phyloP scores from a whole-genome alignment of 2,113 vertebrate species.

The Etheostoma cragini region DNA sequence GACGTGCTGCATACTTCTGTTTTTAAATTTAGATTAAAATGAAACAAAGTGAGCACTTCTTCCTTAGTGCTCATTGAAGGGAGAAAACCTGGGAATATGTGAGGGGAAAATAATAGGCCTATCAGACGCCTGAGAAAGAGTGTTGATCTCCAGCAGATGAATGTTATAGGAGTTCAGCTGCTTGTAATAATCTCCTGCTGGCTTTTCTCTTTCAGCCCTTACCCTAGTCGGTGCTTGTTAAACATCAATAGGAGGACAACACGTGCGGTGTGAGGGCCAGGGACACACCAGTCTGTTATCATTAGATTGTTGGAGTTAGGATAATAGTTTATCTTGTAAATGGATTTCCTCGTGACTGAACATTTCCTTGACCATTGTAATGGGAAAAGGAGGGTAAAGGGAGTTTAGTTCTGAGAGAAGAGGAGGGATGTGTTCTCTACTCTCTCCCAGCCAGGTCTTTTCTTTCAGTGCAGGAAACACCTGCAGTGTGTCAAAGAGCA shows the following conservation, averaged over 20 bases:
- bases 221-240: slow-evolving; percentile 28
- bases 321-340: slow-evolving; percentile 24
- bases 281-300: slow-evolving; percentile 24
- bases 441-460: slow-evolving; percentile 20
- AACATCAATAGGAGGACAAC: slow-evolving; percentile 45
- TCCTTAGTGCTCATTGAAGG: background rate
- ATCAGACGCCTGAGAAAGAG: slow-evolving; percentile 16
- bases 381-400: background rate
- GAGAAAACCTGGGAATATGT: background rate
- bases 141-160: slow-evolving; percentile 38
- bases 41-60: background rate
- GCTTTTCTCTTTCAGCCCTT: slow-evolving; percentile 29
- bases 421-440: background rate
- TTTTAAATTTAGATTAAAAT: background rate
- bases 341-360: background rate
- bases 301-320: background rate
- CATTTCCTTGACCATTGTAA: background rate
- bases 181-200: slow-evolving; percentile 63
- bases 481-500: slow-evolving; percentile 35
- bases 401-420: background rate
- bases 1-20: background rate
- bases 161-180: slow-evolving; percentile 51
- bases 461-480: slow-evolving; percentile 52
- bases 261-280: background rate
- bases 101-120: background rate